phyloP scores from a whole-genome alignment of 2,888 invertebrate species.

The Nymphalis c-album region DNA sequence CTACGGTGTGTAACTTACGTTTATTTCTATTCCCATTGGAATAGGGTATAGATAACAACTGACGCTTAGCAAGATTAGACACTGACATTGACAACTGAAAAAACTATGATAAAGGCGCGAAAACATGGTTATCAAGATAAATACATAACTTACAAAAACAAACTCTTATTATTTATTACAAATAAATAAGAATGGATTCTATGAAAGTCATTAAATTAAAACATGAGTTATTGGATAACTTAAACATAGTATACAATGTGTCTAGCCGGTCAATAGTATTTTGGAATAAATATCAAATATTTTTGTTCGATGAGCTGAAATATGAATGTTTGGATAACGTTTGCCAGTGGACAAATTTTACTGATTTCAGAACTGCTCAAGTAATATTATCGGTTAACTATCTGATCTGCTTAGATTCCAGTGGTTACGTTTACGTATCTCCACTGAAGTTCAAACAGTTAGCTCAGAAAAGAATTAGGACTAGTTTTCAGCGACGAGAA shows the following conservation, averaged over 20 bases:
- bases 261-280: conserved; percentile 49
- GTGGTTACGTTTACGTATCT: conserved; percentile 54
- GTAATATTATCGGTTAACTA: conserved; percentile 54
- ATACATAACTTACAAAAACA: not conserved
- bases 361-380: conserved; percentile 55
- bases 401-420: conserved; percentile 58
- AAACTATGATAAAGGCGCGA: conserved; percentile 8
- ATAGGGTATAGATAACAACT: too few relatives aligned
- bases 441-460: conserved; percentile 60
- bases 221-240: conserved; percentile 46
- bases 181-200: conserved; percentile 17
- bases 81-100: not conserved
- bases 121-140: conserved; percentile 4
- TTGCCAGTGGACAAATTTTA: conserved; percentile 41
- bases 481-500: conserved; percentile 50
- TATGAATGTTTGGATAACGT: conserved; percentile 48
- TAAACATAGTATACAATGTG: conserved; percentile 55
- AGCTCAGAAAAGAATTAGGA: conserved; percentile 52
- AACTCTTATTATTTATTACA: not conserved
- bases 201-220: conserved; percentile 55
- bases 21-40: too few relatives aligned
- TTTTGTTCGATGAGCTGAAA: conserved; percentile 56
- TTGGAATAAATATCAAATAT: conserved; percentile 73
- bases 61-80: too few relatives aligned
- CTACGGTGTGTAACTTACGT: too few relatives aligned